Evolutionary conservation across 2,797 vertebrate genomes (phyloP).

Genomic region (Echiichthys vipera): DNA sequence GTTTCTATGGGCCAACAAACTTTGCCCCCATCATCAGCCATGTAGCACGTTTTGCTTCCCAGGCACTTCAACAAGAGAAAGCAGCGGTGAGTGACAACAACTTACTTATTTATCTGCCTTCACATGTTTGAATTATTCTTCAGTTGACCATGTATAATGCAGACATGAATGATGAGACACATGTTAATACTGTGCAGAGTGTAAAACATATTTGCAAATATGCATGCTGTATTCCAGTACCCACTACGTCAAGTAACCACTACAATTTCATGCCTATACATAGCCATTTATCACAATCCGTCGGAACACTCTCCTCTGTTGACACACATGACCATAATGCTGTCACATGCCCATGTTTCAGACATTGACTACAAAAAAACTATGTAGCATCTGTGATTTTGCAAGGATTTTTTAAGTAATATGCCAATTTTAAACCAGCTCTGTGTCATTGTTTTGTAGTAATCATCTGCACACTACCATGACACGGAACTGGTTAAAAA

Average conservation of each 20-base stretch:
- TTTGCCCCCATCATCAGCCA: conserved; percentile 98
- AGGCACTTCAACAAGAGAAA: conserved; percentile 93
- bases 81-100: conserved; percentile 87
- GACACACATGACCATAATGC: too few species aligned
- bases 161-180: not conserved
- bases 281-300: conserved; percentile 8
- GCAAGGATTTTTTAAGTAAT: too few species aligned
- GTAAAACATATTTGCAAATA: not conserved
- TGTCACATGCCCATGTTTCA: not conserved
- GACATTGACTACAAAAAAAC: not conserved
- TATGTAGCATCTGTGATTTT: not conserved
- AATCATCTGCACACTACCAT: too few species aligned
- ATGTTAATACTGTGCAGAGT: not conserved
- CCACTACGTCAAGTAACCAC: not conserved
- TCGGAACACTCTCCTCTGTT: not conserved
- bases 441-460: too few species aligned
- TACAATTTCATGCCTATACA: not conserved
- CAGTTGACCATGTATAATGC: not conserved
- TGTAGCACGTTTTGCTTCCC: conserved; percentile 94
- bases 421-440: too few species aligned
- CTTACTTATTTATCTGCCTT: conserved; percentile 1
- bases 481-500: too few species aligned
- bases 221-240: not conserved
- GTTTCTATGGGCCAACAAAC: conserved; percentile 98
- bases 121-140: not conserved